Percentiles rank a stretch among this genome's conserved stretches.
Evolutionary conservation across 1,140 invertebrate genomes (phyloP).

Genomic region (Hestina assimilis): DNA sequence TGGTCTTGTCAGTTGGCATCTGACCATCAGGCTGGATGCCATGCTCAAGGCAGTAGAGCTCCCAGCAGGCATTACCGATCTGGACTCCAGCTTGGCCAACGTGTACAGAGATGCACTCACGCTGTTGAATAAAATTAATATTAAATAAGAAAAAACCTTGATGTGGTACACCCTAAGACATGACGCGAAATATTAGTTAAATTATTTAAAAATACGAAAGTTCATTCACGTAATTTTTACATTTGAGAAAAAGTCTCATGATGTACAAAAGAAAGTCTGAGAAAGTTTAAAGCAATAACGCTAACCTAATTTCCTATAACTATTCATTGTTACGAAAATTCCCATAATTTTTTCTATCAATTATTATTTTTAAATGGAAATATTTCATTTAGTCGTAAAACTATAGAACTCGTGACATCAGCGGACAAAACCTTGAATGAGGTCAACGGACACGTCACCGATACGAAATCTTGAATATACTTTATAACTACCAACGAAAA

Average conservation of each 20-base stretch:
- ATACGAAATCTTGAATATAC: background rate
- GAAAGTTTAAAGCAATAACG: too few relatives aligned
- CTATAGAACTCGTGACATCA: constrained; percentile 21
- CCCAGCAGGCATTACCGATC: constrained; percentile 91
- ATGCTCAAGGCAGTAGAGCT: constrained; percentile 89
- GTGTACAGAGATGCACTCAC: constrained; percentile 85
- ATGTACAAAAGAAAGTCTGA: too few relatives aligned
- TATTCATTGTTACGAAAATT: too few relatives aligned
- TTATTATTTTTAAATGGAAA: background rate
- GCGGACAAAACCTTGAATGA: constrained; percentile 35
- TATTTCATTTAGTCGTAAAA: background rate
- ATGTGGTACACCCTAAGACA: too few relatives aligned
- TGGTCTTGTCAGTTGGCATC: constrained; percentile 83
- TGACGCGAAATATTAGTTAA: too few relatives aligned
- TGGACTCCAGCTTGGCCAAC: constrained; percentile 87
- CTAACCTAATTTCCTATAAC: too few relatives aligned
- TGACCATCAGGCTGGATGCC: constrained; percentile 87
- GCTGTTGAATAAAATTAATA: constrained; percentile 42
- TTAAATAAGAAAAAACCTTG: background rate
- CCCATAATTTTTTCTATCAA: too few relatives aligned
- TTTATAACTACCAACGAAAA: background rate
- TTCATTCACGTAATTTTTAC: too few relatives aligned
- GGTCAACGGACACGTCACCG: constrained; percentile 48
- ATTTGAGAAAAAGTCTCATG: too few relatives aligned
- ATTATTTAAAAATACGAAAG: too few relatives aligned